Percentiles rank a stretch among this genome's conserved stretches.
Evolutionary conservation across 1,140 invertebrate species (phyloP).

Genomic region (Limonius californicus): DNA sequence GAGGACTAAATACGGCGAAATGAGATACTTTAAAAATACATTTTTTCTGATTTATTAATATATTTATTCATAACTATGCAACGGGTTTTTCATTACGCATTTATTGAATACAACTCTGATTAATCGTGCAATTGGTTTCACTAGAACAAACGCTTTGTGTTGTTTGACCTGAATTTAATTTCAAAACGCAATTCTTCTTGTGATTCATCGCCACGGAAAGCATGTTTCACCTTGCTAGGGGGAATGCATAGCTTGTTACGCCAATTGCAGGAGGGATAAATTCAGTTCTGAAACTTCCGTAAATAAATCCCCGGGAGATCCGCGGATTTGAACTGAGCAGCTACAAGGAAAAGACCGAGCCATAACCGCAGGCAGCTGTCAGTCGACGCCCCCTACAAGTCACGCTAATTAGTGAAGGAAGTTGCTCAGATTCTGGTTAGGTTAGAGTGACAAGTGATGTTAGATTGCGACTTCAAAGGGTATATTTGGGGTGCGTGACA

Average conservation of each 20-base stretch:
- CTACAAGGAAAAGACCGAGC: conserved; percentile 16
- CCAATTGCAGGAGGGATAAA: conserved; percentile 2
- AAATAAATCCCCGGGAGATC: conserved; percentile 7
- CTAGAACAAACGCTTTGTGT: too few relatives aligned
- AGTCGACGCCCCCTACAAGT: conserved; percentile 22
- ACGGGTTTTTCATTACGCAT: too few relatives aligned
- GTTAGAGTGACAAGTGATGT: conserved; percentile 1
- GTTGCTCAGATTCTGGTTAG: conserved; percentile 20
- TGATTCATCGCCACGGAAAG: too few relatives aligned
- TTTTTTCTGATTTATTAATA: too few relatives aligned
- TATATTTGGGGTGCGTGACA: neutral
- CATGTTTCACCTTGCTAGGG: too few relatives aligned
- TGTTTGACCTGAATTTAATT: too few relatives aligned
- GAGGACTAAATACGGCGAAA: too few relatives aligned
- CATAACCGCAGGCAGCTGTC: conserved; percentile 23
- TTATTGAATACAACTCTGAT: too few relatives aligned
- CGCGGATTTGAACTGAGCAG: conserved; percentile 18
- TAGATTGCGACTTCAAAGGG: conserved; percentile 7
- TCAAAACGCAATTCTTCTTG: too few relatives aligned
- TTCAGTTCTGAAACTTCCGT: conserved; percentile 3
- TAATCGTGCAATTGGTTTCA: too few relatives aligned
- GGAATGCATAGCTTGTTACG: neutral
- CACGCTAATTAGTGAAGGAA: conserved; percentile 22
- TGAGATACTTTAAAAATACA: too few relatives aligned
- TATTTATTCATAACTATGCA: too few relatives aligned